Evolutionary conservation across 1,140 invertebrate species (phyloP).

Genomic region (Drosophila mojavensis): DNA sequence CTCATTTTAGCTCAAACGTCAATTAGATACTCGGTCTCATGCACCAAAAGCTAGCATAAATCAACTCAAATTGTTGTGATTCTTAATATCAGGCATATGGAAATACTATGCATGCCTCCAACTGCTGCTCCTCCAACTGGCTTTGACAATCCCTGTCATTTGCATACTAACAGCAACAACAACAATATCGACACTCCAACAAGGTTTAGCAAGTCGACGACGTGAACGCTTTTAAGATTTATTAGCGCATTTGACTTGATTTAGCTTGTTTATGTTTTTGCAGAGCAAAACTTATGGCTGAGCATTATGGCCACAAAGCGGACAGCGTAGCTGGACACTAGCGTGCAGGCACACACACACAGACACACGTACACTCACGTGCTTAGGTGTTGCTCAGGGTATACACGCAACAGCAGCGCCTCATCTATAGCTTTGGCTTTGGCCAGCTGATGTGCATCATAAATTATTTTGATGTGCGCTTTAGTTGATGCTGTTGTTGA

Average conservation of each 20-base stretch:
- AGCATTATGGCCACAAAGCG: constrained; percentile 76
- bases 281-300: constrained; percentile 72
- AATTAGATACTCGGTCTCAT: constrained; percentile 35
- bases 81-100: constrained; percentile 58
- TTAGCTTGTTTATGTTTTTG: constrained; percentile 83
- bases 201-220: constrained; percentile 36
- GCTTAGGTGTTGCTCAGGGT: constrained; percentile 33
- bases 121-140: neutral
- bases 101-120: constrained; percentile 6
- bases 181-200: constrained; percentile 5
- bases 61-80: constrained; percentile 64
- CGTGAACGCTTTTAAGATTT: constrained; percentile 66
- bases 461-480: constrained; percentile 80
- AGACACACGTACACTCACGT: neutral
- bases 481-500: constrained; percentile 58
- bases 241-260: constrained; percentile 81
- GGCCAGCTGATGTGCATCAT: constrained; percentile 68
- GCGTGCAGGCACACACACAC: constrained; percentile 34
- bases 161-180: constrained; percentile 54
- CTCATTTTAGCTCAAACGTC: constrained; percentile 35
- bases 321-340: constrained; percentile 52
- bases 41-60: constrained; percentile 44
- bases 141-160: constrained; percentile 43
- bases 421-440: constrained; percentile 42
- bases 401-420: constrained; percentile 30